Conservation (phyloP, 2,113 vertebrate genomes). For the Tachysurus fulvidraco region DNA sequence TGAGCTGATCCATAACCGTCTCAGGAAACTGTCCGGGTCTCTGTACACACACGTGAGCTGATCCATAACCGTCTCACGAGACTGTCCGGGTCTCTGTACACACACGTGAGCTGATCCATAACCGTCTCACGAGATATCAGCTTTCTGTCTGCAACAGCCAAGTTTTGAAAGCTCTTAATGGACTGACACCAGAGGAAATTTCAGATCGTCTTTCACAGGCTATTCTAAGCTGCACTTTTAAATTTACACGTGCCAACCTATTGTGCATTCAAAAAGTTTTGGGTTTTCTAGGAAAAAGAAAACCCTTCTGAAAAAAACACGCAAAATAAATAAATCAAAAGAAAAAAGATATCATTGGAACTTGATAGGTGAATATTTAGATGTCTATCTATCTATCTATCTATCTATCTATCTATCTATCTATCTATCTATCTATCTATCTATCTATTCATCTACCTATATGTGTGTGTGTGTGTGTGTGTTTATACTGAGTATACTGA, state of each 20-base stretch:
- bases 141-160: background rate
- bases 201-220: background rate
- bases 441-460: too few relatives aligned
- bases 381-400: background rate
- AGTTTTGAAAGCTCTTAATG: background rate
- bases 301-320: background rate
- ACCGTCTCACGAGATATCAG: background rate
- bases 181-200: slow-evolving; percentile 15
- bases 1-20: too few relatives aligned
- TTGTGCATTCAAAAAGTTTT: background rate
- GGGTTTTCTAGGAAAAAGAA: background rate
- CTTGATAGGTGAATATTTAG: background rate
- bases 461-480: too few relatives aligned
- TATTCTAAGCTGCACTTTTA: background rate
- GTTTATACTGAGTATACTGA: background rate
- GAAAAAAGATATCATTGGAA: background rate
- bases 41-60: too few relatives aligned
- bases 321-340: background rate
- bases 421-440: background rate
- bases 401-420: background rate
- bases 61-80: background rate
- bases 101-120: background rate
- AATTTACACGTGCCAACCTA: background rate
- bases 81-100: background rate
- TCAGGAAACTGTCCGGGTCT: too few relatives aligned